Conservation (phyloP, 2,888 invertebrate genomes). For the Hybos culiciformis region DNA sequence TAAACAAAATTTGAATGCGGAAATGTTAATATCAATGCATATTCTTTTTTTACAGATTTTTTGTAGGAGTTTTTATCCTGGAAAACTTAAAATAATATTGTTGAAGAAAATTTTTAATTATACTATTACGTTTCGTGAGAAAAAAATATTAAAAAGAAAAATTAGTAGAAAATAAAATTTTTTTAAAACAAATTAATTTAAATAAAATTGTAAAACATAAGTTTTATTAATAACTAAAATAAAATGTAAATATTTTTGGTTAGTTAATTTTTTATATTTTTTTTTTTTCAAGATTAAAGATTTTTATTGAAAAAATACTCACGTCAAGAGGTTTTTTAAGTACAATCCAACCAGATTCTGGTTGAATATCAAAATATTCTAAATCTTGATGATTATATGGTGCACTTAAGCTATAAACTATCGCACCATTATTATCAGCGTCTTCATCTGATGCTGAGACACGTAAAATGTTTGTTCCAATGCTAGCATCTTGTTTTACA, state of each 20-base stretch:
- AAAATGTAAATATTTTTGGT: conserved; percentile 1
- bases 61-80: too few species aligned
- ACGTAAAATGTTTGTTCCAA: conserved; percentile 83
- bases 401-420: conserved; percentile 80
- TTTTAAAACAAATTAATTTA: too few species aligned
- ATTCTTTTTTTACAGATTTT: too few species aligned
- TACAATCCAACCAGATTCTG: conserved; percentile 94
- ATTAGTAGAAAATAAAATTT: too few species aligned
- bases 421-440: conserved; percentile 92
- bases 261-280: not conserved
- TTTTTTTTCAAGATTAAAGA: conserved; percentile 1
- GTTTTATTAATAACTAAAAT: not conserved
- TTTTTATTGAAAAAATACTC: conserved; percentile 46
- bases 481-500: conserved; percentile 92
- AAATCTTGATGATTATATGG: conserved; percentile 78
- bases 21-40: too few species aligned
- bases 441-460: conserved; percentile 96
- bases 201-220: conserved; percentile 14
- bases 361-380: conserved; percentile 93
- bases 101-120: too few species aligned
- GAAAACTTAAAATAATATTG: too few species aligned
- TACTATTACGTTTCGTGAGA: too few species aligned
- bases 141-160: too few species aligned
- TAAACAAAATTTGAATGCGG: too few species aligned
- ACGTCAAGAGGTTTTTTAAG: conserved; percentile 90